These are phyloP conservation scores for Escarpia spicata DNA, from an alignment of 2,888 invertebrate genomes.

Conservation along the genomic window DNA sequence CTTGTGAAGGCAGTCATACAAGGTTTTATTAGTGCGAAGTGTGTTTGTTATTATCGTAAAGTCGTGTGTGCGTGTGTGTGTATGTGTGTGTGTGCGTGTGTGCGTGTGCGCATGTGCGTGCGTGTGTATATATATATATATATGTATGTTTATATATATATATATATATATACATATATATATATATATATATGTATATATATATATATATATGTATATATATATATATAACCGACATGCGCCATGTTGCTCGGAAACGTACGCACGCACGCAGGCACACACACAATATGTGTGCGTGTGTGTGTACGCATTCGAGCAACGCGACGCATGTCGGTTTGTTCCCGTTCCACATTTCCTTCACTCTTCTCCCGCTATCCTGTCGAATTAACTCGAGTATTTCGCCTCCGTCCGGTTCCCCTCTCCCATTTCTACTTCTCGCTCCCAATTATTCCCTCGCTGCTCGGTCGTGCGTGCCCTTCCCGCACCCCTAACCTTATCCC, in stretches of 20 bases:
- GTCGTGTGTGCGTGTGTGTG: neutral
- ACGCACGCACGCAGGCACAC: neutral
- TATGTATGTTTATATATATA: neutral
- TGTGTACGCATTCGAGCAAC: neutral
- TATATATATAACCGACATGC: neutral
- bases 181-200: neutral
- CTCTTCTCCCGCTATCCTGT: neutral
- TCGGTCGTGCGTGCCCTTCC: neutral
- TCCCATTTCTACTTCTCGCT: neutral
- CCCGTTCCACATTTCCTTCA: neutral
- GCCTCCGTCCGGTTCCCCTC: neutral
- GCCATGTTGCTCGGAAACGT: neutral
- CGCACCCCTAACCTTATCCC: neutral
- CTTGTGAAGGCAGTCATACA: no score
- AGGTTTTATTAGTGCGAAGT: no score
- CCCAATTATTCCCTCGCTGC: neutral
- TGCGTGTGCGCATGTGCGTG: no score
- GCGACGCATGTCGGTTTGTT: neutral
- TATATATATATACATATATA: slow-evolving; percentile 13
- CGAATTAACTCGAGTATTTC: neutral
- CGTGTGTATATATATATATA: neutral
- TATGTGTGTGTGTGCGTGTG: neutral
- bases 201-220: neutral
- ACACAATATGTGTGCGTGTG: neutral
- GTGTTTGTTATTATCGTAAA: no score